Percentiles rank a stretch among this genome's conserved stretches.
phyloP scores from a whole-genome alignment of 1,140 invertebrate species.

The Aphidius ervi region DNA sequence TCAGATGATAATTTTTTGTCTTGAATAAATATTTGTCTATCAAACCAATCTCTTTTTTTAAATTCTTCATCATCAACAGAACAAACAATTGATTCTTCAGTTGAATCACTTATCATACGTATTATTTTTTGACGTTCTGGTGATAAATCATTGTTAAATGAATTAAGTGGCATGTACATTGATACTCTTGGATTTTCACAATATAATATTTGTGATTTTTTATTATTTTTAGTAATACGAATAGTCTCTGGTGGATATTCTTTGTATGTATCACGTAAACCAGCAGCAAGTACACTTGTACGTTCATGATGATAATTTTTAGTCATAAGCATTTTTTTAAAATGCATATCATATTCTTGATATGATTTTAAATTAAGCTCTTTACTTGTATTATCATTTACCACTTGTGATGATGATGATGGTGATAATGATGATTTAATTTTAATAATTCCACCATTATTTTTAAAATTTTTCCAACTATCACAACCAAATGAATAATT shows the following conservation, averaged over 20 bases:
- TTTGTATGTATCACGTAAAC: constrained; percentile 38
- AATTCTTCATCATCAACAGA: constrained; percentile 17
- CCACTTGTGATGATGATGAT: too few relatives aligned
- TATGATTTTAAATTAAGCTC: constrained; percentile 32
- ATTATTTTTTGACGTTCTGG: constrained; percentile 42
- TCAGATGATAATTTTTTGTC: not conserved
- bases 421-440: constrained; percentile 30
- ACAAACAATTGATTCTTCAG: too few relatives aligned
- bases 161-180: constrained; percentile 32
- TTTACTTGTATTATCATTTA: constrained; percentile 11
- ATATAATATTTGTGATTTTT: constrained; percentile 33
- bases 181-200: constrained; percentile 43
- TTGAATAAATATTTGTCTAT: not conserved
- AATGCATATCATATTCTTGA: constrained; percentile 41
- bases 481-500: constrained; percentile 32
- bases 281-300: constrained; percentile 33
- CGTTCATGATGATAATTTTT: constrained; percentile 33
- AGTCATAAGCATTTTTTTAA: constrained; percentile 47
- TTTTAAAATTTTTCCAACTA: constrained; percentile 40
- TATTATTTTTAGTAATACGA: constrained; percentile 35
- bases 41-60: constrained; percentile 10
- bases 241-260: constrained; percentile 42
- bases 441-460: constrained; percentile 32
- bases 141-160: constrained; percentile 36
- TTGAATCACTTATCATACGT: constrained; percentile 38